Base-by-base conservation (phyloP, 2,113 vertebrate species). In the Picathartes gymnocephalus region DNA sequence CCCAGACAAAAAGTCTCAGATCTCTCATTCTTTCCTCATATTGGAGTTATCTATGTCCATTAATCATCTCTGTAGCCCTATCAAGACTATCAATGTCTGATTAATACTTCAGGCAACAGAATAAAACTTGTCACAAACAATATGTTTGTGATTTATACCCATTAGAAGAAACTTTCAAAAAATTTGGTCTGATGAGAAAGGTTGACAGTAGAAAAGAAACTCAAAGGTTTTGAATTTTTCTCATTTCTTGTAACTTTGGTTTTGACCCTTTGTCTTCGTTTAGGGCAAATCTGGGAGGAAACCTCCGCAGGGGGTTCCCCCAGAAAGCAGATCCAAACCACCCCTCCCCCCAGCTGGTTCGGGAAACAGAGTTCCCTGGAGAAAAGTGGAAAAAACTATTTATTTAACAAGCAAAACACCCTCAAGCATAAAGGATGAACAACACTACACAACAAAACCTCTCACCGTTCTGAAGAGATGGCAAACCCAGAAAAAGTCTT, bases 31-130 rank as follows among this genome's bases (percentile, higher is more conserved):
- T 61, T 45, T n/a, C 8, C 8, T 30, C 1, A 0, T 53, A 30
- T 30, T 54, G 47, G n/a, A 16, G 6, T 39, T 39, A 47, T 28
- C 19, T 39, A 45, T n/a, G 23, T 19, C 7, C 28, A 27, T 57
- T 82, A 44, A 47, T n/a, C 9, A 31, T 24, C 4, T 13, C 15
- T 61, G 5, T 13, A 30, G 14, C 8, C 8, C n/a, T 39, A n/a
- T n/a, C n/a, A 56, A 56, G 15, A 80, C 40, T 65, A 61, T 42
- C 39, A 94, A 61, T 58, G 17, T 65, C 62, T 74, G 77, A 92
- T 95, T 92, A 93, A 87, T 62, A 90, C 95, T 93, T 96, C 24
- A 84, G 73, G 42, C 33, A 92, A 78, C 19, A 82, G n/a, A 74
- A 42, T 69, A 9, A 93, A 88, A 61, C 85, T 91, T 33, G 82